Conservation (phyloP, 2,113 vertebrate genomes). For the Zapus hudsonius region DNA sequence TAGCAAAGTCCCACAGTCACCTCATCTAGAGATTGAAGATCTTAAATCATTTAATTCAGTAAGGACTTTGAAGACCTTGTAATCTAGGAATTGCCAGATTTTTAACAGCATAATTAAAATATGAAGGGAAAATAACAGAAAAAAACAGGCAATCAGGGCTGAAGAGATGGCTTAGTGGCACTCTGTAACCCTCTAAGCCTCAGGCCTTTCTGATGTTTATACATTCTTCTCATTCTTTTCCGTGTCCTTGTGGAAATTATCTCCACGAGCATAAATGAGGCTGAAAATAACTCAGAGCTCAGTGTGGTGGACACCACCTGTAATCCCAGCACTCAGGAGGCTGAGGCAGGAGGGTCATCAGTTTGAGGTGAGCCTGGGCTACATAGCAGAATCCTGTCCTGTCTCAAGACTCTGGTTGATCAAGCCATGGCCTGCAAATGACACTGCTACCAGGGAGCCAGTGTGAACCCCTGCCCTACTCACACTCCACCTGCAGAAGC, state of each 20-base stretch:
- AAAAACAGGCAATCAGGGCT: neutral
- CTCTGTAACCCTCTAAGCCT: too few relatives aligned
- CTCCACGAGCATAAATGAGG: neutral
- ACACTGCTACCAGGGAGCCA: neutral
- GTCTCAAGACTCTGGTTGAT: neutral
- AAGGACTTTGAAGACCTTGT: neutral
- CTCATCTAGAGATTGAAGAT: neutral
- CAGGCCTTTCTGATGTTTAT: rapidly evolving
- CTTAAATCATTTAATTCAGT: neutral
- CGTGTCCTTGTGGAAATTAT: neutral
- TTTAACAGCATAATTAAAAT: neutral
- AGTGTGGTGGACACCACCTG: too few relatives aligned
- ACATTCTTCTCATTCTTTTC: neutral
- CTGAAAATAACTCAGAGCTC: neutral
- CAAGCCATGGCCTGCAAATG: neutral
- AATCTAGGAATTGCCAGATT: neutral
- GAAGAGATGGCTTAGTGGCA: too few relatives aligned
- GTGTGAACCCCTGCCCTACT: neutral
- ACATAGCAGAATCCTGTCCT: neutral
- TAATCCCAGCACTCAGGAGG: too few relatives aligned
- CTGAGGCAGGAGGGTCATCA: too few relatives aligned
- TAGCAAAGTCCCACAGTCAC: too few relatives aligned
- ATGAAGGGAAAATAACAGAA: neutral
- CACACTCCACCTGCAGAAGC: neutral
- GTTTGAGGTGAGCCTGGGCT: too few relatives aligned